A percentile compares a stretch with the other conserved stretches of the same genome.
These are phyloP conservation scores for Conops quadrifasciatus DNA, from an alignment of 2,888 invertebrate genomes.

Conservation along the genomic window DNA sequence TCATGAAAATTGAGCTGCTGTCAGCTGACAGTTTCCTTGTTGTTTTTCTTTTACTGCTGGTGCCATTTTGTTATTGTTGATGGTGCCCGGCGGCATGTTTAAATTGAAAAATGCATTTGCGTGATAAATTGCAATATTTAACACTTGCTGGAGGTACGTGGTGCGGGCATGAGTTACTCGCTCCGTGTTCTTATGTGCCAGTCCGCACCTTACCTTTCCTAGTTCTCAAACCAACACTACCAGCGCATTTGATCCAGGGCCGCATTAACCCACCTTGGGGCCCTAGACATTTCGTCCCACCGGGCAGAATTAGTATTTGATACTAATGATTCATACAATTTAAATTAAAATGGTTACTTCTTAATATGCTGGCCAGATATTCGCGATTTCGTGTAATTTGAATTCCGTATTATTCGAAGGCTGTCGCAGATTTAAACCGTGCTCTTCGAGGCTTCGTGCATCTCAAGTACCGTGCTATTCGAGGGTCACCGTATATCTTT, in stretches of 20 bases:
- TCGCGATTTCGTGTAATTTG: no score
- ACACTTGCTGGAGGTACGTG: conserved; percentile 48
- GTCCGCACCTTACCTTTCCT: conserved; percentile 36
- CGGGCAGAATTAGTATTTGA: no score
- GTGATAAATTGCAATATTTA: conserved; percentile 66
- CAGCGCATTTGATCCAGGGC: no score
- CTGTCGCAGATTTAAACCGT: no score
- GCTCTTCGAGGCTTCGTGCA: no score
- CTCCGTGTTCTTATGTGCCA: conserved; percentile 23
- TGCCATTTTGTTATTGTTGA: conserved; percentile 49
- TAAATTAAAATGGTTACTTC: no score
- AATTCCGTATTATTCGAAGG: no score
- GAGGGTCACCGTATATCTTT: no score
- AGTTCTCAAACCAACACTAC: not conserved
- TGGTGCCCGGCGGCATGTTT: conserved; percentile 64
- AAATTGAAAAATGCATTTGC: conserved; percentile 65
- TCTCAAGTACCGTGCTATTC: no score
- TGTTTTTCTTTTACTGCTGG: conserved; percentile 39
- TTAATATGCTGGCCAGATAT: no score
- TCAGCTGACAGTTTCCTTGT: conserved; percentile 32
- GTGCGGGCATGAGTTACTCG: conserved; percentile 40
- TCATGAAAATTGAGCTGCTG: conserved; percentile 14
- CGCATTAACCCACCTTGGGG: not conserved
- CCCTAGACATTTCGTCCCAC: not conserved
- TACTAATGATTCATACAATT: no score